Percentiles rank a stretch among this genome's conserved stretches.
Conservation (phyloP, 2,797 vertebrate genomes). For the Anguilla marmorata region DNA sequence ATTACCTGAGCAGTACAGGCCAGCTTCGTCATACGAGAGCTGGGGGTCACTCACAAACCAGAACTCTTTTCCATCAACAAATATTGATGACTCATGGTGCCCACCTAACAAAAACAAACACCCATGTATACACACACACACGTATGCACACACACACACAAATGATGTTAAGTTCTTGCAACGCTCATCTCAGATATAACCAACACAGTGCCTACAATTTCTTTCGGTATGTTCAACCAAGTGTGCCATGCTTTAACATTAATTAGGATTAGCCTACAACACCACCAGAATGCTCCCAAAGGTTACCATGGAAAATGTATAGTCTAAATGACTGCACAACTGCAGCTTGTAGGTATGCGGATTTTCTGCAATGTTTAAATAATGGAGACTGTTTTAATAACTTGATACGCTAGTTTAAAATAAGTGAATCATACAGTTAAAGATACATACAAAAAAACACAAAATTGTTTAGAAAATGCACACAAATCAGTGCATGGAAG, state of each 20-base stretch:
- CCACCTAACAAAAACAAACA: constrained; percentile 54
- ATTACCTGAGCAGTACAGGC: constrained; percentile 76
- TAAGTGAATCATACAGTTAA: too few relatives aligned
- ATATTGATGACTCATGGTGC: constrained; percentile 75
- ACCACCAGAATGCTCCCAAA: not conserved
- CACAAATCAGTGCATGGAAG: too few relatives aligned
- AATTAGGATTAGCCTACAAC: not conserved
- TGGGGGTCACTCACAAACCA: constrained; percentile 83
- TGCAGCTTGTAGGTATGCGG: too few relatives aligned
- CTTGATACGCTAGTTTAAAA: too few relatives aligned
- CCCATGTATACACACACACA: not conserved
- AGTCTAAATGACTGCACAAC: too few relatives aligned
- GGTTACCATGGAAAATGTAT: not conserved
- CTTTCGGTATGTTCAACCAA: not conserved
- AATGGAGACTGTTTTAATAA: too few relatives aligned
- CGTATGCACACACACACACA: not conserved
- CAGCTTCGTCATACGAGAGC: constrained; percentile 81
- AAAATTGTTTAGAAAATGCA: too few relatives aligned
- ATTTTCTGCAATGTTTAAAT: too few relatives aligned
- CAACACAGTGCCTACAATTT: not conserved
- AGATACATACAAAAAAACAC: too few relatives aligned
- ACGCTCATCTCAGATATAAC: not conserved
- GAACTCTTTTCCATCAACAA: constrained; percentile 85
- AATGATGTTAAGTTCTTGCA: constrained; percentile 4
- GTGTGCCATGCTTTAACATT: not conserved